Base-by-base conservation (phyloP, 1,140 invertebrate genomes). In the Eurosta solidaginis region DNA sequence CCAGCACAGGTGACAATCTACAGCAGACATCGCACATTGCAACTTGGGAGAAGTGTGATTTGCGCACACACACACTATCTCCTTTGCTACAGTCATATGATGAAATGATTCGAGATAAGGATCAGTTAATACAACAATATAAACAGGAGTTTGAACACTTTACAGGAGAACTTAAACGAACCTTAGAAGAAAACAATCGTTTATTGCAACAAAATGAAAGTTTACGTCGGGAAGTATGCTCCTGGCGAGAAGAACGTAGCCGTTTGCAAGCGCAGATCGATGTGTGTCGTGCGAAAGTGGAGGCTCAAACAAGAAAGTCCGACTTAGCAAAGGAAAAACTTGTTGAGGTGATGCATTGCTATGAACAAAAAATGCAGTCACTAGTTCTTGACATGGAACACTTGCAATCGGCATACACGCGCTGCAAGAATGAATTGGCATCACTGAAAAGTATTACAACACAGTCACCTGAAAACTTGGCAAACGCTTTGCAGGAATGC, bases 71-170 rank as follows among this genome's bases (percentile, higher is more conserved):
- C 40, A 91, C 90, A 33, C 81, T 92, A 49, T 89, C 25, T 0
- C 92, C 93, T 1, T 87, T 93, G 22, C 83, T 93, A 25, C 90
- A 93, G 82, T 92, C 93, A 36, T 94, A 93, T 80, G 90, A 93
- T 79, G 92, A 93, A 80, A 91, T 90, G 22, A 83, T 93, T 17
- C 83, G 83, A 2, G 93, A 93, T 81, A 93, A 93, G 83, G 90
- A 92, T 25, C 89, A 92, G 27, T 88, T 93, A 27, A 90, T 94
- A 59, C 82, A 88, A 7, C 89, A 90, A 77, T 93, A 92, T 75
- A 91, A 91, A 80, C 82, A 86, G 1, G 90, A 92, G 82, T 89
- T 93, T 49, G 89, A 91, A 27, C 82, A 88, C n/a, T 93, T 93
- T 80, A 90, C 91, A 49, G 88, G 88, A 1, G 91, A 90, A 83